Evolutionary conservation across 2,888 invertebrate species (phyloP).

Genomic region (Nephrotoma flavescens): DNA sequence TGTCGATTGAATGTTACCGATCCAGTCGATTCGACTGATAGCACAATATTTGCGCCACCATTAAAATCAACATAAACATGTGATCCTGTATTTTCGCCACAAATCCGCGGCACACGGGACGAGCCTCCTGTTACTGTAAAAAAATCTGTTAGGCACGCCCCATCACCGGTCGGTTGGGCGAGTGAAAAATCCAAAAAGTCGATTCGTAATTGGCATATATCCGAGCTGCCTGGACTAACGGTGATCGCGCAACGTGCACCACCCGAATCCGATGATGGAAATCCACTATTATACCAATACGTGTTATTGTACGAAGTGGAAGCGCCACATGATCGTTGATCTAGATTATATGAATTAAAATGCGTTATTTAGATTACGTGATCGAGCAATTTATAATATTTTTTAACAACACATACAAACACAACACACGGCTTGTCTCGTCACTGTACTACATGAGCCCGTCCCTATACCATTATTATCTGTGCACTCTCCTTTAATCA

Average conservation of each 20-base stretch:
- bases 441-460: constrained; percentile 51
- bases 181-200: constrained; percentile 61
- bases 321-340: constrained; percentile 55
- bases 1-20: constrained; percentile 44
- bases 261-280: constrained; percentile 53
- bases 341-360: constrained; percentile 30
- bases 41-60: constrained; percentile 47
- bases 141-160: constrained; percentile 54
- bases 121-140: constrained; percentile 55
- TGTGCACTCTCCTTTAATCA: constrained; percentile 58
- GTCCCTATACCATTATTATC: constrained; percentile 55
- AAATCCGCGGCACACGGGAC: constrained; percentile 51
- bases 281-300: constrained; percentile 66
- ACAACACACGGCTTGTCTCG: constrained; percentile 64
- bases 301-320: constrained; percentile 64
- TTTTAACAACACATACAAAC: constrained; percentile 45
- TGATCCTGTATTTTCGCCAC: constrained; percentile 69
- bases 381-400: background rate
- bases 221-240: constrained; percentile 49
- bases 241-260: constrained; percentile 53
- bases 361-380: background rate
- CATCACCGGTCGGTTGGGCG: constrained; percentile 58
- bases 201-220: constrained; percentile 47
- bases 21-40: constrained; percentile 48
- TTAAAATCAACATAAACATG: constrained; percentile 64